These are phyloP conservation scores for Halictus quadricinctus DNA, from an alignment of 2,888 invertebrate species.

Conservation along the genomic window DNA sequence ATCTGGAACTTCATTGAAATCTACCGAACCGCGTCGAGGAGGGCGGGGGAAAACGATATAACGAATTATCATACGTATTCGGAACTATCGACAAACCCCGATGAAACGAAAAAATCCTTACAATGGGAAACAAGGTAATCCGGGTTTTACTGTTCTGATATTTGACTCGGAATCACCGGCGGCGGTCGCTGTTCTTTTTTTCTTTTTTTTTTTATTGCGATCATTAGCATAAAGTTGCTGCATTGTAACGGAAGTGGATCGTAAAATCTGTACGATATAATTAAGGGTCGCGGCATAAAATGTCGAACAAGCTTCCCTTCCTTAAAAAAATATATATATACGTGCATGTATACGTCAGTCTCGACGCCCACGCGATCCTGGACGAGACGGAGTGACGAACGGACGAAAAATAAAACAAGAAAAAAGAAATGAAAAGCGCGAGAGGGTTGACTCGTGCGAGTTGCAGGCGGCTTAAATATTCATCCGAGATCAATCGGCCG, in stretches of 20 bases:
- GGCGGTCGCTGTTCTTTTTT: neutral
- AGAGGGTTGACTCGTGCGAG: slow-evolving; percentile 37
- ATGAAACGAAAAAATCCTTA: neutral
- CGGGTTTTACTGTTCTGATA: slow-evolving; percentile 10
- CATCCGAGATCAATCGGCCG: slow-evolving; percentile 70
- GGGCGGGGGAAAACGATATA: neutral
- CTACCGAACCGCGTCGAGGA: neutral
- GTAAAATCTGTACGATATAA: slow-evolving; percentile 10
- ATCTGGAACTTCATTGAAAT: neutral
- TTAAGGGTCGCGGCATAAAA: slow-evolving; percentile 27
- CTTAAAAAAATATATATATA: neutral
- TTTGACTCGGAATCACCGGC: slow-evolving; percentile 16
- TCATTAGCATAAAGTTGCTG: slow-evolving; percentile 30
- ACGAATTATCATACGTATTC: neutral
- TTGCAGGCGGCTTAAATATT: slow-evolving; percentile 71
- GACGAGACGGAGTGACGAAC: neutral
- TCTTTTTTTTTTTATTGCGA: neutral
- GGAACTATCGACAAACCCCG: neutral
- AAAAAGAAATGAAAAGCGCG: slow-evolving; percentile 14
- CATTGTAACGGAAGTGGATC: slow-evolving; percentile 14
- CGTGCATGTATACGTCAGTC: neutral
- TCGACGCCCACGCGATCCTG: neutral
- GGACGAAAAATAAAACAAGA: neutral
- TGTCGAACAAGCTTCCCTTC: neutral
- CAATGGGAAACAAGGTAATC: neutral